Base-by-base conservation (phyloP, 1,140 invertebrate genomes). In the Diachasmimorpha longicaudata region DNA sequence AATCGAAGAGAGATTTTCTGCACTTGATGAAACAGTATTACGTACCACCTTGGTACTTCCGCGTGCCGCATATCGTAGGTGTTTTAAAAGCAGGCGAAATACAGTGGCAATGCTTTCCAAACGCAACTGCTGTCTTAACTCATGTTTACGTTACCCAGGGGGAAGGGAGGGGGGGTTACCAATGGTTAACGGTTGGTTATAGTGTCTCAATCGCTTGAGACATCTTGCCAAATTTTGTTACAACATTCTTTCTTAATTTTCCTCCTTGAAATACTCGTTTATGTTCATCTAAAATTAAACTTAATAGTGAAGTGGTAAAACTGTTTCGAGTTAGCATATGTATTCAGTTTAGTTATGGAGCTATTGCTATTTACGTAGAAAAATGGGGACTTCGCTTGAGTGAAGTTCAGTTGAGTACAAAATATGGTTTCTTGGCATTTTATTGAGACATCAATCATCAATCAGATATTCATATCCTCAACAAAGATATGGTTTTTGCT, bases 211-310 rank as follows among this genome's bases (percentile, higher is more conserved):
- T 85, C 82, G 79, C 79, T 52, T 75, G 46, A 70, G 48, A 74
- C 78, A 79, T 83, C 80, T 86, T 86, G 79, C 85, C 83, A 84
- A 84, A 85, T 85, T 85, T 81, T 82, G 80, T 83, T 79, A 69
- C 76, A 80, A 46, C 79, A 76, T 76, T 81, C 73, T 70, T 76
- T 31, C 58, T 25, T 31, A 63, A 63, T 63, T 63, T 63, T 48
- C 42, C 42, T 46, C 42, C 42, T 25, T 71, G 5, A 31, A 71
- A 48, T 44, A 21, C 46, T 70, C 37, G 19, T 70, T 21, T 42
- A 42, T n/a, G 37, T 42, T 70, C 11, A 37, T 70, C 44, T 19
- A 70, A 42, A 23, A 21, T 70, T 39, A 70, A 42, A 70, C 16
- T 70, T 70, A 42, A 14, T 39, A 44, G 25, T 11, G 23, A 67